Evolutionary conservation across 2,113 vertebrate species (phyloP).

Genomic region (Prionailurus viverrinus): DNA sequence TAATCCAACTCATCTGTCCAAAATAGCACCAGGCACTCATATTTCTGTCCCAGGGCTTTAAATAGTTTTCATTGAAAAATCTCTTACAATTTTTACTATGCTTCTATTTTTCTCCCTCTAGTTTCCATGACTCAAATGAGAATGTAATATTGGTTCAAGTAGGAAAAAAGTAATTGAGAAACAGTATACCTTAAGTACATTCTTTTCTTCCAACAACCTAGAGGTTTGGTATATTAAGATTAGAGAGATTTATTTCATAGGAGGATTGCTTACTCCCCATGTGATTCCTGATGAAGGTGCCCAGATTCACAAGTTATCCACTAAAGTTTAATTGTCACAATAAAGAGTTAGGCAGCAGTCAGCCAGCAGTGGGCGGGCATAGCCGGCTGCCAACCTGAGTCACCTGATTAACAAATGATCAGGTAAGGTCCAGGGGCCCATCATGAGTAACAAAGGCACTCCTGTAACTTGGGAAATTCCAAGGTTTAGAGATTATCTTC

Average conservation of each 20-base stretch:
- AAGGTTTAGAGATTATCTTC: background rate
- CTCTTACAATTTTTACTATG: background rate
- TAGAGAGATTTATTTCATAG: background rate
- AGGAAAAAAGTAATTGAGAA: background rate
- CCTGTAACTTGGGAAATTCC: background rate
- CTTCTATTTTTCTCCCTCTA: background rate
- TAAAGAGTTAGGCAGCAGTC: background rate
- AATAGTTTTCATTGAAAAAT: background rate
- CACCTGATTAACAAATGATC: background rate
- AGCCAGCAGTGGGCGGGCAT: background rate
- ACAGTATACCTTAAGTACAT: background rate
- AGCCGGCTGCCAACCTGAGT: background rate
- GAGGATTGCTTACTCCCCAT: background rate
- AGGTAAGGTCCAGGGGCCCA: background rate
- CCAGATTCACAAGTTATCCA: background rate
- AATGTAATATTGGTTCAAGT: background rate
- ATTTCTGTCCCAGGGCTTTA: background rate
- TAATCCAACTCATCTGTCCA: background rate
- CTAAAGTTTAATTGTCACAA: background rate
- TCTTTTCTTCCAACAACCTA: background rate
- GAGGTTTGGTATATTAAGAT: background rate
- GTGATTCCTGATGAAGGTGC: background rate
- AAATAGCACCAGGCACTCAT: background rate
- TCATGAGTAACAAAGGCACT: background rate
- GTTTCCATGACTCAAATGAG: slow-evolving; percentile 11